phyloP scores from a whole-genome alignment of 2,888 invertebrate species.

The Cactoblastis cactorum region DNA sequence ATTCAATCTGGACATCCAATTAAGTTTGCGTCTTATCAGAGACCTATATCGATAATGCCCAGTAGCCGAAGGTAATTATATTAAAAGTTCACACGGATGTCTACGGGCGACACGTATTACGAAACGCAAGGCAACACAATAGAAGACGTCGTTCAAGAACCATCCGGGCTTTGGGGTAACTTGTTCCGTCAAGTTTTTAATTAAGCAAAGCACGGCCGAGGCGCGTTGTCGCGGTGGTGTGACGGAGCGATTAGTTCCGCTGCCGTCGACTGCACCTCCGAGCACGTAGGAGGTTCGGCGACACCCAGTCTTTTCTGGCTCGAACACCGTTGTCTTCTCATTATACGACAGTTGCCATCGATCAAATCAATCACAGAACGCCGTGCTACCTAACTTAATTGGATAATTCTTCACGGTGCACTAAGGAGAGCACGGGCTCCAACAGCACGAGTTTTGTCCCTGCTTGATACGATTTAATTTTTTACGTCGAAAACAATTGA shows the following conservation, averaged over 20 bases:
- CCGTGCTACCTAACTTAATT: constrained; percentile 62
- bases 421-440: constrained; percentile 49
- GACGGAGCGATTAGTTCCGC: constrained; percentile 71
- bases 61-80: constrained; percentile 60
- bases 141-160: constrained; percentile 53
- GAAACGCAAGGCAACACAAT: constrained; percentile 47
- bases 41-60: constrained; percentile 52
- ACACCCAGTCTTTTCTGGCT: constrained; percentile 65
- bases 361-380: constrained; percentile 60
- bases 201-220: constrained; percentile 64
- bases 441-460: constrained; percentile 38
- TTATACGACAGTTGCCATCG: constrained; percentile 62
- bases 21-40: constrained; percentile 59
- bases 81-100: constrained; percentile 52
- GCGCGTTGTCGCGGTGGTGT: constrained; percentile 64
- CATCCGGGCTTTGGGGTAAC: constrained; percentile 45
- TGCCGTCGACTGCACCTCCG: constrained; percentile 42
- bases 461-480: constrained; percentile 41
- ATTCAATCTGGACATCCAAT: constrained; percentile 53
- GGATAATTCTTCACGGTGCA: constrained; percentile 63
- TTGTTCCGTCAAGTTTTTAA: constrained; percentile 72
- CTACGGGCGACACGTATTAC: constrained; percentile 44
- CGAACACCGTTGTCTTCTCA: constrained; percentile 66
- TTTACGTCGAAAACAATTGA: constrained; percentile 37
- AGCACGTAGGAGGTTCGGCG: constrained; percentile 69